These are phyloP conservation scores for Galagoides demidoff DNA, from an alignment of 2,797 vertebrate species.

Conservation along the genomic window DNA sequence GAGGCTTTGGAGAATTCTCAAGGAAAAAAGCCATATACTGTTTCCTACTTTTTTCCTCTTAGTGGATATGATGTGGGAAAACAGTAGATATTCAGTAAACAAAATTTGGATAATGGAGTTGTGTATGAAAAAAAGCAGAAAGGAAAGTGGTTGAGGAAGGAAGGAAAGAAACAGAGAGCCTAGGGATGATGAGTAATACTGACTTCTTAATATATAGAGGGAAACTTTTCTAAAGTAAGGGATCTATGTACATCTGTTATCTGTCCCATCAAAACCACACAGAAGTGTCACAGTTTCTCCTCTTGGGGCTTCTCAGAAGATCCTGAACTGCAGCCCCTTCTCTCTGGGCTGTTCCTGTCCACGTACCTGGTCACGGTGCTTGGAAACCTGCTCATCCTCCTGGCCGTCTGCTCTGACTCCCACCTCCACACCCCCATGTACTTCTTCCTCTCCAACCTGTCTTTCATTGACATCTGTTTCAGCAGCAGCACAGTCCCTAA, in stretches of 20 bases:
- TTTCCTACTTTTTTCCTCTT: neutral
- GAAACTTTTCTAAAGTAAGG: neutral
- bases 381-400: conserved; percentile 59
- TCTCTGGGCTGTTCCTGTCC: conserved; percentile 46
- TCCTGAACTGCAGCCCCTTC: neutral
- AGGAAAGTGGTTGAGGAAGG: neutral
- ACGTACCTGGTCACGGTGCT: conserved; percentile 44
- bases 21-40: neutral
- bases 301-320: conserved; percentile 60
- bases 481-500: conserved; percentile 61
- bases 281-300: neutral
- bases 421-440: conserved; percentile 75
- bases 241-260: neutral
- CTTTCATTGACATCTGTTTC: conserved; percentile 65
- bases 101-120: neutral
- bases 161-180: neutral
- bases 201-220: neutral
- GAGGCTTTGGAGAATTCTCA: neutral
- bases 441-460: conserved; percentile 67
- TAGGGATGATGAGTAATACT: neutral
- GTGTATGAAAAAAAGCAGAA: neutral
- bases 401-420: neutral
- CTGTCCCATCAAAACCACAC: conserved; percentile 38
- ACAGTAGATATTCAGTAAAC: neutral
- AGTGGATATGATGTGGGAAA: neutral